Evolutionary conservation across 2,888 invertebrate genomes (phyloP), one percentile per base, ranked within the genome.

Genomic region (Tholera decimalis): DNA sequence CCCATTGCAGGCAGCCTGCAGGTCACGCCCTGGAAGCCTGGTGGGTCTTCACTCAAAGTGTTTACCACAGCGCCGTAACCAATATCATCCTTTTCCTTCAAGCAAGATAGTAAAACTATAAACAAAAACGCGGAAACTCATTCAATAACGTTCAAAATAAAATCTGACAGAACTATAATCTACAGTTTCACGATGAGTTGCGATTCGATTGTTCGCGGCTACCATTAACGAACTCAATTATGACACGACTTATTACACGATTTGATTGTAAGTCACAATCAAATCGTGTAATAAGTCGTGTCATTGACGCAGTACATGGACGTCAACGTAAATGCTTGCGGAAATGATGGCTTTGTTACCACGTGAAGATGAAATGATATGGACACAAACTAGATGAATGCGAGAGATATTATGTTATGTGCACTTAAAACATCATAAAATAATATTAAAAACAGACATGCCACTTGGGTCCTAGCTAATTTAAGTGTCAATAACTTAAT

Each of bases 241-340:
- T 43, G n/a, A 24, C n/a, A n/a, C n/a, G n/a, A n/a, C n/a, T n/a
- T n/a, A n/a, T n/a, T n/a, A n/a, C n/a, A n/a, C n/a, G n/a, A n/a
- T n/a, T n/a, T n/a, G n/a, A n/a, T n/a, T n/a, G n/a, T n/a, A n/a
- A 47, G 56, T 68, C 50, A 47, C 61, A 58, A 80, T 80, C 70
- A 77, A 49, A 61, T 20, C 18, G 46, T 55, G 66, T 77, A 82
- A 82, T 67, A 65, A 72, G 43, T 68, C 67, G 54, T 82, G 43
- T 54, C 41, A 71, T 75, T 72, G 59, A 9, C 20, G 44, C 28
- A 13, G 11, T 30, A 22, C 44, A 30, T 46, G 49, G 22, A 55
- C 26, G 26, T 46, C 41, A 18, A 43, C 24, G 37, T 50, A 43
- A 63, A 58, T 51, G 33, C 20, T n/a, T 49, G 18, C 1, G 20